A percentile compares a stretch with the other conserved stretches of the same genome.
These are phyloP conservation scores for Nomada lathburiana DNA, from an alignment of 2,888 invertebrate genomes.

Conservation along the genomic window DNA sequence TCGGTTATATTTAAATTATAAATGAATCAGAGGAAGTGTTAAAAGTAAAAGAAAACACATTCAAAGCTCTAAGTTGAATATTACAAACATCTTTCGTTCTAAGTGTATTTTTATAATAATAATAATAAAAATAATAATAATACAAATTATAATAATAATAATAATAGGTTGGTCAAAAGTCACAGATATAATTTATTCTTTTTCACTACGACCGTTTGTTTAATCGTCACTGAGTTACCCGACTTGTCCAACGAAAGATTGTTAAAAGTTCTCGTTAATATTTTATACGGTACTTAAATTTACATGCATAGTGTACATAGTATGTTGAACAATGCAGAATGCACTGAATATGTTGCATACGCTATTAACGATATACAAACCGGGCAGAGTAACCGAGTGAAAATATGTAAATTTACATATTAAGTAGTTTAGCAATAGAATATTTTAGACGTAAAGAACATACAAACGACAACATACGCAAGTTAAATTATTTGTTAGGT, in stretches of 20 bases:
- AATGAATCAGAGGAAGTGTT: too few relatives aligned
- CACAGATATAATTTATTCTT: conserved; percentile 7
- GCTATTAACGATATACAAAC: conserved; percentile 57
- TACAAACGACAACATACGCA: conserved; percentile 64
- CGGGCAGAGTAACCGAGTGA: conserved; percentile 76
- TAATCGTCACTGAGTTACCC: conserved; percentile 1
- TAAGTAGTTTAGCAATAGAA: conserved; percentile 77
- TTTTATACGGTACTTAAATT: conserved; percentile 22
- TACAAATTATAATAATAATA: too few relatives aligned
- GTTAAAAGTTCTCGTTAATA: conserved; percentile 2
- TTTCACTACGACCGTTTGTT: neutral
- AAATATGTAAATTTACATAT: conserved; percentile 78
- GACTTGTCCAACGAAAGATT: neutral
- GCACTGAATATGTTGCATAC: conserved; percentile 38
- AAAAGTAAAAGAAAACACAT: too few relatives aligned
- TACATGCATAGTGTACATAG: conserved; percentile 51
- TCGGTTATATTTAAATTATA: too few relatives aligned
- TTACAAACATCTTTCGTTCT: neutral
- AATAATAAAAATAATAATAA: neutral
- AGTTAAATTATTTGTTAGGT: conserved; percentile 80
- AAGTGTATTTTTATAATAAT: conserved; percentile 3
- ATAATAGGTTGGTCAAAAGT: neutral
- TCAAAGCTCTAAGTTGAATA: too few relatives aligned
- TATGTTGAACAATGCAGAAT: conserved; percentile 39
- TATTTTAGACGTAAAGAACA: conserved; percentile 51